Conservation (phyloP, 2,113 vertebrate species). For the Percina caprodes region DNA sequence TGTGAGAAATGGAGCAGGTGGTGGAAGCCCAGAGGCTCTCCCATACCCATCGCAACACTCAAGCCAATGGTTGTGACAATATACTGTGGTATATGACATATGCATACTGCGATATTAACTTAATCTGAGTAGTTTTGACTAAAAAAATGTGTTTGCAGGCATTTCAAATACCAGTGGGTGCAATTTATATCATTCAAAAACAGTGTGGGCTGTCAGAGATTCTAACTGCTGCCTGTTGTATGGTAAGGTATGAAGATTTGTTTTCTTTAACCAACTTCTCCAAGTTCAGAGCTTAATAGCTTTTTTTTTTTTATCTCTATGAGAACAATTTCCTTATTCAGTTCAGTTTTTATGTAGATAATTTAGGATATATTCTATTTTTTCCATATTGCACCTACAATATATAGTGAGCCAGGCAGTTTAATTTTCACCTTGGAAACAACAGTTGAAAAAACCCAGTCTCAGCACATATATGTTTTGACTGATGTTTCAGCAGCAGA, state of each 20-base stretch:
- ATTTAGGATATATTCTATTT: neutral
- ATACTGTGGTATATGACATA: neutral
- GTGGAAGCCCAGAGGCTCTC: constrained; percentile 73
- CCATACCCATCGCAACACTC: constrained; percentile 41
- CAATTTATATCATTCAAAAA: neutral
- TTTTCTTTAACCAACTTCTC: neutral
- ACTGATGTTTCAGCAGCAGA: neutral
- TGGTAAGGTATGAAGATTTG: neutral
- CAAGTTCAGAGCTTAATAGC: neutral
- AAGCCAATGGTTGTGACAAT: constrained; percentile 43
- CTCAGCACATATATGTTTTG: neutral
- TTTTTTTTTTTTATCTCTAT: neutral
- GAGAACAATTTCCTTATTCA: neutral
- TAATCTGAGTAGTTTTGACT: neutral
- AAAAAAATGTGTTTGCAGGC: neutral
- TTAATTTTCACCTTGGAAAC: neutral
- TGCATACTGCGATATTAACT: neutral
- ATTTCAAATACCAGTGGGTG: neutral
- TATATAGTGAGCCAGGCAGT: neutral
- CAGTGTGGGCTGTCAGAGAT: neutral
- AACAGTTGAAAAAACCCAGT: neutral
- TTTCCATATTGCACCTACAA: neutral
- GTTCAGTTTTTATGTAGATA: neutral
- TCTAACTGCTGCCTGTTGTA: neutral
- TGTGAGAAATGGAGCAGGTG: constrained; percentile 81